Evolutionary conservation across 2,113 vertebrate genomes (phyloP), one percentile per base, ranked within the genome.

Genomic region (Ageneiosus marmoratus): DNA sequence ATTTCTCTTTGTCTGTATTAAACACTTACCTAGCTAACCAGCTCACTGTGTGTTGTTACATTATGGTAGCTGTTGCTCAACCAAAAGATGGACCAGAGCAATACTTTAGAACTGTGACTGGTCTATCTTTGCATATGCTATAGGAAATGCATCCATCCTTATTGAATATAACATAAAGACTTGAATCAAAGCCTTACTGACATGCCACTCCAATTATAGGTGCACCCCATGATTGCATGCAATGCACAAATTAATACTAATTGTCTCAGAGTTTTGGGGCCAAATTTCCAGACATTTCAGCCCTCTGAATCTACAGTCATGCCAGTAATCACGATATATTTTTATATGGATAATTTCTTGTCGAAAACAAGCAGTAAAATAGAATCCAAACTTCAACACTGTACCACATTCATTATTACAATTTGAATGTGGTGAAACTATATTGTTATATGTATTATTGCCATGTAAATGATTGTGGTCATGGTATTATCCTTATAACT

Each of bases 231-330:
- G 55, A n/a, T 58, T 77, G 9, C 65, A 22, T 20, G 51, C 20
- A 41, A n/a, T 44, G 32, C 34, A 77, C 24, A 77, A n/a, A n/a
- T n/a, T n/a, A 44, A 20, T 58, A 12, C 53, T 37, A 32, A 34
- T 44, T 58, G 53, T 58, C 44, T 27, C 70, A 22, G 46, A 73
- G 60, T 27, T 27, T 48, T 48, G 41, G 34, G 27, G 34, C 15
- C 56, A 27, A 41, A n/a, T 79, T 79, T 58, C 77, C 37, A 78
- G 77, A 29, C 77, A 46, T n/a, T 32, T 16, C 60, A 32, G 12
- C 27, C 27, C 2, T 63, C 1, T 16, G 29, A 29, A 13, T 4
- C 5, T 27, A 63, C 27, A 32, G 1, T 63, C 32, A 27, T 12
- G 24, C 5, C 27, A 32, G 60, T 13, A 63, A 63, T 16, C 15